Percentiles rank a stretch among this genome's conserved stretches.
Evolutionary conservation across 2,797 vertebrate genomes (phyloP).

Genomic region (Ara ararauna): DNA sequence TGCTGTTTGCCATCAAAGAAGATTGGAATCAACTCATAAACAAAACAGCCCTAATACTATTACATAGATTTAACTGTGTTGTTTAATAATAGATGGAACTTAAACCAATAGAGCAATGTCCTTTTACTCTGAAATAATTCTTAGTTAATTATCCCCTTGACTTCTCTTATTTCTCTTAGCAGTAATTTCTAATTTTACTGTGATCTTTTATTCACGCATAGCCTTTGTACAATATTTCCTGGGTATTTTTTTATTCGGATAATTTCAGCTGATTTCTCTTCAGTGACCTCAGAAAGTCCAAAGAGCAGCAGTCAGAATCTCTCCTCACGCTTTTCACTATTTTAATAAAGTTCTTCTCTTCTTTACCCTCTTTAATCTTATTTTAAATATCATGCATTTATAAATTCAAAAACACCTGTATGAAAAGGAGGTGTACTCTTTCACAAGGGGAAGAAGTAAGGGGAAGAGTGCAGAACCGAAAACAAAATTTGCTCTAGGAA

Average conservation of each 20-base stretch:
- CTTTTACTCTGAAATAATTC: constrained; percentile 23
- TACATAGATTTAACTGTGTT: neutral
- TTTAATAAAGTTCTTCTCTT: neutral
- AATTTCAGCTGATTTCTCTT: constrained; percentile 21
- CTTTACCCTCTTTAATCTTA: neutral
- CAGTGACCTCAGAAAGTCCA: constrained; percentile 8
- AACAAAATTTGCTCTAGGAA: neutral
- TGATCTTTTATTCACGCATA: constrained; percentile 42
- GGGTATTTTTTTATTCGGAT: neutral
- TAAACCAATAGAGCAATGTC: constrained; percentile 7
- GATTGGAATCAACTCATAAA: neutral
- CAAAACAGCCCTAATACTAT: neutral
- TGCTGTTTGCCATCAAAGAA: neutral
- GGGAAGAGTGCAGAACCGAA: neutral
- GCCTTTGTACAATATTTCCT: constrained; percentile 27
- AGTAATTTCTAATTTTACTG: constrained; percentile 45
- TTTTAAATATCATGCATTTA: neutral
- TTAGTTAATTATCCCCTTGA: constrained; percentile 39
- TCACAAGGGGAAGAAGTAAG: neutral
- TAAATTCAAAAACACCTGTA: neutral
- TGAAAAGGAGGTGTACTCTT: neutral
- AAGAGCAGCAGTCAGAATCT: neutral
- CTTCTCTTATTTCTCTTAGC: constrained; percentile 20
- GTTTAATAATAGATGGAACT: constrained; percentile 8
- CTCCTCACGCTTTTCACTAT: neutral